Evolutionary conservation across 1,140 invertebrate genomes (phyloP).

Genomic region (Lepidurus arcticus): DNA sequence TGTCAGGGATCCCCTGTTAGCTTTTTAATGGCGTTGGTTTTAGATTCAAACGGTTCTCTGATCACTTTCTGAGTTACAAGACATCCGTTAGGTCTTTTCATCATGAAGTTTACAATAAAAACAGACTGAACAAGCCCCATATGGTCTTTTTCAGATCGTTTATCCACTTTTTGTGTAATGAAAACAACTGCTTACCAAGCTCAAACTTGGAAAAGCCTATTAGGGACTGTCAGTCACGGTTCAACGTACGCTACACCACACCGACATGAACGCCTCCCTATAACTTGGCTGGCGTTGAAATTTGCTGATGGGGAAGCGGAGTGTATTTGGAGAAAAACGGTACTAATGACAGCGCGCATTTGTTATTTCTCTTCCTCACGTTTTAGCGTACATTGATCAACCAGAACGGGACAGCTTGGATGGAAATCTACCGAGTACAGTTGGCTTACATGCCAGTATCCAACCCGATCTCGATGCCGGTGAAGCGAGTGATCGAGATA

Average conservation of each 20-base stretch:
- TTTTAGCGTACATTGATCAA: conserved; percentile 49
- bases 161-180: neutral
- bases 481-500: neutral
- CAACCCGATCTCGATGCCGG: conserved; percentile 4
- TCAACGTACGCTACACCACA: neutral
- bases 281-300: no score
- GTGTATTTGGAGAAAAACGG: neutral
- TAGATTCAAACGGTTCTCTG: neutral
- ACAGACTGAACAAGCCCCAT: neutral
- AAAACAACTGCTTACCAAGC: neutral
- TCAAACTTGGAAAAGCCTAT: neutral
- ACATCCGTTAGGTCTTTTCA: neutral
- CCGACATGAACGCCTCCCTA: no score
- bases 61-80: neutral
- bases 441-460: neutral
- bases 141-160: neutral
- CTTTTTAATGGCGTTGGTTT: conserved; percentile 7
- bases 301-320: no score
- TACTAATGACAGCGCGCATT: neutral
- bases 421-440: conserved; percentile 43
- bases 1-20: neutral
- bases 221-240: neutral
- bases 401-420: conserved; percentile 52
- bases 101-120: neutral
- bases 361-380: neutral